Evolutionary conservation across 2,888 invertebrate genomes (phyloP), one percentile per base, ranked within the genome.

Genomic region (Harpalus rufipes): DNA sequence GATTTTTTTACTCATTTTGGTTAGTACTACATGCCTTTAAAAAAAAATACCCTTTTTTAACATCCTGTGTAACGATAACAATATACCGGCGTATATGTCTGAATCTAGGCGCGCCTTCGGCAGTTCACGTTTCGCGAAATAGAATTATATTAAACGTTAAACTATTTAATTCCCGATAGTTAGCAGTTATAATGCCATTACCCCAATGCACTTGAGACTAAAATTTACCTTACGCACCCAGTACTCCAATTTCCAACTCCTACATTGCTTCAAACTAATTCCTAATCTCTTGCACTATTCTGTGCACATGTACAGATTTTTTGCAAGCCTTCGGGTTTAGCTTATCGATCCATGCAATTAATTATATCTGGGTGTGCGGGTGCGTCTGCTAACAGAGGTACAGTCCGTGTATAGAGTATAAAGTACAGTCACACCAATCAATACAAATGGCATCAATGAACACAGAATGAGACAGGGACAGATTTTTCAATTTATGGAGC

Each of bases 291-390:
- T 51, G 32, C 44, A 1, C 44, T 51, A 51, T 8, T 51, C 44
- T 51, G 44, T 51, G 44, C 8, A 7, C 12, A 51, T 51, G 12
- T 51, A 3, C 10, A 12, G 63, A 12, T 63, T 63, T 12, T 7
- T 5, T 25, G 12, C 12, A 8, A 1, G 63, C 63, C 7, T 25
- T 7, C 63, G 0, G 63, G 63, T 63, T 63, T 18, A 25, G 56
- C 74, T 18, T 74, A 74, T 74, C 74, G 74, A 74, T 74, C 74
- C 51, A 18, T 74, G 74, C 74, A 74, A 74, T 74, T 74, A 74
- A 74, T 74, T 74, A 74, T 74, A 74, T 74, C 74, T 51, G 44
- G 74, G n/a, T 74, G 74, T 21, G 74, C 74, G 74, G 74, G 74
- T 74, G 74, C 74, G 74, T 63, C 63, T 21, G 63, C 63, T 63